These are phyloP conservation scores for Pygoscelis adeliae DNA, from an alignment of 2,113 vertebrate species.

Conservation along the genomic window DNA sequence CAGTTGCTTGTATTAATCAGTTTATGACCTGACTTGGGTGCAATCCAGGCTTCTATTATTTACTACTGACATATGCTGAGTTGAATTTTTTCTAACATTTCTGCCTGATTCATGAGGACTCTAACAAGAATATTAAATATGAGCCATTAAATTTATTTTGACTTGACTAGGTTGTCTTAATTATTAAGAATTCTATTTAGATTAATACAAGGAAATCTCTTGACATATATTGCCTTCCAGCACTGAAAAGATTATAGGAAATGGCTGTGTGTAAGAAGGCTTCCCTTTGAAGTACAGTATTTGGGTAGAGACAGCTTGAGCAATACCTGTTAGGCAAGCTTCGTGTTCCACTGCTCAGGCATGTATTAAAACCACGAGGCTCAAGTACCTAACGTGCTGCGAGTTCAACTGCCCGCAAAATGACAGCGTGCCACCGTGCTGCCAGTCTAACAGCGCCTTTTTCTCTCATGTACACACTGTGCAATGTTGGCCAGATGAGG, in stretches of 20 bases:
- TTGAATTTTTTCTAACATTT: not conserved
- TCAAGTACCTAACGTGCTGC: accelerated
- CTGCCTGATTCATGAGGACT: slow-evolving; percentile 34
- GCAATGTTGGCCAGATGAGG: accelerated
- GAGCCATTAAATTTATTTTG: slow-evolving; percentile 67
- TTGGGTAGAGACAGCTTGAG: not conserved
- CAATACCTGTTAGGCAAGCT: not conserved
- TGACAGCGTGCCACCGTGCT: accelerated
- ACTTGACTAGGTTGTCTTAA: slow-evolving; percentile 67
- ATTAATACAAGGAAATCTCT: slow-evolving; percentile 64
- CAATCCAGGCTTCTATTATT: slow-evolving; percentile 20
- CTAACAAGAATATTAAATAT: slow-evolving; percentile 50
- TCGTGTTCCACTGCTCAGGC: not conserved
- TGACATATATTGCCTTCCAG: slow-evolving; percentile 62
- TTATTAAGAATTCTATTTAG: slow-evolving; percentile 73
- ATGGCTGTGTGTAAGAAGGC: not conserved
- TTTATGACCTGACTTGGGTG: not conserved
- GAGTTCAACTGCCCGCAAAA: accelerated
- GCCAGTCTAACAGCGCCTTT: not conserved
- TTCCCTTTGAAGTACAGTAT: not conserved
- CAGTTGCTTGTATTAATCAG: not conserved
- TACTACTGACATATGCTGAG: not conserved
- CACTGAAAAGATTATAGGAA: slow-evolving; percentile 35
- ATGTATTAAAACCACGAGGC: accelerated
- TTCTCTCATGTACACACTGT: accelerated